A percentile compares a stretch with the other conserved stretches of the same genome.
Conservation (phyloP, 1,140 invertebrate species). For the Acromyrmex echinatior region DNA sequence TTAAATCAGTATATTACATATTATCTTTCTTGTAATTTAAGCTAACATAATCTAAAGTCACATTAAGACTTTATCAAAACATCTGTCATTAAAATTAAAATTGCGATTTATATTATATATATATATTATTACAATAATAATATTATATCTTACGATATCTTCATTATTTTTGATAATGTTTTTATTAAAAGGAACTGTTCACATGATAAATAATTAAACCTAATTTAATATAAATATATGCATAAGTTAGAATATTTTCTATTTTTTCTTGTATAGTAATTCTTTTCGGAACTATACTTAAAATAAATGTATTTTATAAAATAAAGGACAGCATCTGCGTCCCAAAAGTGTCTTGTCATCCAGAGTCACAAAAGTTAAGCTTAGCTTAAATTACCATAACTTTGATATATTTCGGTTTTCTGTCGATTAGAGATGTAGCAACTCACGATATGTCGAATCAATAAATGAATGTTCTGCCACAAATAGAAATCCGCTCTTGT, state of each 20-base stretch:
- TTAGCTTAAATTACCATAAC: not conserved
- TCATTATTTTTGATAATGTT: not conserved
- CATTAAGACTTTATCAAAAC: not conserved
- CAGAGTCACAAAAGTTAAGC: not conserved
- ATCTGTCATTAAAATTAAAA: not conserved
- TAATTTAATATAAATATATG: not conserved
- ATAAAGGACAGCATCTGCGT: slow-evolving; percentile 1
- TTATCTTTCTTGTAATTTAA: not conserved
- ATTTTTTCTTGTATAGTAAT: not conserved
- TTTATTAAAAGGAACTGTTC: not conserved
- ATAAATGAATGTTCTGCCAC: slow-evolving; percentile 33
- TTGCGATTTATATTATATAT: not conserved
- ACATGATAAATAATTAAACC: not conserved
- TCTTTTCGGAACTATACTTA: not conserved
- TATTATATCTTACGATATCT: not conserved
- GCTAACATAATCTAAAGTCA: not conserved
- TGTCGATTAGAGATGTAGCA: slow-evolving; percentile 16
- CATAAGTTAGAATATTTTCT: not conserved
- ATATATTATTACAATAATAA: not conserved
- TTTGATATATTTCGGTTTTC: slow-evolving; percentile 6
- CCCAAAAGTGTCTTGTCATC: slow-evolving; percentile 11
- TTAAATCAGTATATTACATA: not conserved
- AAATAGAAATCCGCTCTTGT: slow-evolving; percentile 46
- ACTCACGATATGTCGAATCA: slow-evolving; percentile 19
- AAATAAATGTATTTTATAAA: slow-evolving; percentile 26